Base-by-base conservation (phyloP, 2,797 vertebrate species). In the Myiothlypis coronata region DNA sequence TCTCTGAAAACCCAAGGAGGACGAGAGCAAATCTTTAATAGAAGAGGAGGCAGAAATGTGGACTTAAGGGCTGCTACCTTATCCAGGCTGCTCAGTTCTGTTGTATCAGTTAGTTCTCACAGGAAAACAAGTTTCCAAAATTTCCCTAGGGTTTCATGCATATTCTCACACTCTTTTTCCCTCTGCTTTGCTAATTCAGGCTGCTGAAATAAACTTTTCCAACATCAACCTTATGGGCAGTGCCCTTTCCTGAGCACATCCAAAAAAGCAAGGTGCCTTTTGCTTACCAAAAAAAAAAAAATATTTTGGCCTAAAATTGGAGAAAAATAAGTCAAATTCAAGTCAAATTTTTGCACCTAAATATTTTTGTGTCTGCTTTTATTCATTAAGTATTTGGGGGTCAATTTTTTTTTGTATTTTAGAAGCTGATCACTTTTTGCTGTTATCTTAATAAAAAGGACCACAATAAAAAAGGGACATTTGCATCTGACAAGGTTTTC, bases 1-100 rank as follows among this genome's bases (percentile, higher is more conserved):
- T 60, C 65, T 50, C 63, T 83, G 64, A 83, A 63, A 92, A 86
- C 55, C 34, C 56, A 61, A 79, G 83, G 91, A 94, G 26, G 61
- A 90, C 69, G 28, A 37, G 67, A 28, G 37, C 4, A 53, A 57
- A 41, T 41, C 59, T 56, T 75, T 87, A 83, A 75, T 11, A 76
- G 67, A 89, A 77, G 59, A 84, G 67, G 70, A 94, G 89, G 82
- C 34, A 67, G 46, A 65, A 79, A 86, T 1, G 3, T 68, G 83
- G 91, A 50, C 50, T 93, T 71, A 86, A 93, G 82, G 79, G 87
- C 43, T 64, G 49, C 35, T 84, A 60, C 60, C 64, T 95, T 90
- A 74, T 43, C 61, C 74, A 84, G 95, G 28, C 34, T 79, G 15
- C 70, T 87, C 15, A 37, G 14, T 81, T 88, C 68, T 49, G 15